phyloP scores from a whole-genome alignment of 1,140 invertebrate genomes.

The Monochamus saltuarius region DNA sequence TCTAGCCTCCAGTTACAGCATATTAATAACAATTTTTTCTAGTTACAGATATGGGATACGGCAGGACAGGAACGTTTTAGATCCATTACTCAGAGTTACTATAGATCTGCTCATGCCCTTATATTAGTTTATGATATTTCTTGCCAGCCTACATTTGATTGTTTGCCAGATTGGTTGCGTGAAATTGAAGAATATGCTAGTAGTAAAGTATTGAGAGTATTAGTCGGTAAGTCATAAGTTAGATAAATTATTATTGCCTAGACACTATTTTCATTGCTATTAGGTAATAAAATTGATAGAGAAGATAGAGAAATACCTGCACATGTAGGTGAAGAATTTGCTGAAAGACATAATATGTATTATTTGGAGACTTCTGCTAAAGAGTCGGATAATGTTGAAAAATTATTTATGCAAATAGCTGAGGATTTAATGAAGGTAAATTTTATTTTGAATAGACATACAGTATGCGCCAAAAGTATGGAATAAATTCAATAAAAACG shows the following conservation, averaged over 20 bases:
- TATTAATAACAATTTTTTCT: slow-evolving; percentile 43
- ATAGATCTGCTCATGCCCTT: slow-evolving; percentile 94
- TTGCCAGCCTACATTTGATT: slow-evolving; percentile 95
- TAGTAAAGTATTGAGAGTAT: slow-evolving; percentile 88
- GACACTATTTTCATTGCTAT: slow-evolving; percentile 35
- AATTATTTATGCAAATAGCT: slow-evolving; percentile 94
- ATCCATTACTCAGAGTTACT: slow-evolving; percentile 97
- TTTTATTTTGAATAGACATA: too few species aligned
- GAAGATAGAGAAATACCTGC: slow-evolving; percentile 93
- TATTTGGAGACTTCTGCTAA: slow-evolving; percentile 98
- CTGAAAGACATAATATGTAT: slow-evolving; percentile 93
- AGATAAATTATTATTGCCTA: slow-evolving; percentile 11
- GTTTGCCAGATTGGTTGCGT: slow-evolving; percentile 89
- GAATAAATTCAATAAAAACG: too few species aligned
- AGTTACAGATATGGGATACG: slow-evolving; percentile 98
- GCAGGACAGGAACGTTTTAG: slow-evolving; percentile 96
- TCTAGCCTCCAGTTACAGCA: slow-evolving; percentile 14
- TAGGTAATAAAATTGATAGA: slow-evolving; percentile 94
- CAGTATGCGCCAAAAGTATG: too few species aligned
- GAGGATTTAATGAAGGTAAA: slow-evolving; percentile 84
- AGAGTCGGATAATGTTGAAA: slow-evolving; percentile 96
- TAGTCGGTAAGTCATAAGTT: slow-evolving; percentile 70
- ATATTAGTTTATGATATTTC: slow-evolving; percentile 98
- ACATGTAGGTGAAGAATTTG: slow-evolving; percentile 94
- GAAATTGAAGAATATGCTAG: slow-evolving; percentile 97